phyloP scores from a whole-genome alignment of 2,888 invertebrate species.

The Mechanitis messenoides region DNA sequence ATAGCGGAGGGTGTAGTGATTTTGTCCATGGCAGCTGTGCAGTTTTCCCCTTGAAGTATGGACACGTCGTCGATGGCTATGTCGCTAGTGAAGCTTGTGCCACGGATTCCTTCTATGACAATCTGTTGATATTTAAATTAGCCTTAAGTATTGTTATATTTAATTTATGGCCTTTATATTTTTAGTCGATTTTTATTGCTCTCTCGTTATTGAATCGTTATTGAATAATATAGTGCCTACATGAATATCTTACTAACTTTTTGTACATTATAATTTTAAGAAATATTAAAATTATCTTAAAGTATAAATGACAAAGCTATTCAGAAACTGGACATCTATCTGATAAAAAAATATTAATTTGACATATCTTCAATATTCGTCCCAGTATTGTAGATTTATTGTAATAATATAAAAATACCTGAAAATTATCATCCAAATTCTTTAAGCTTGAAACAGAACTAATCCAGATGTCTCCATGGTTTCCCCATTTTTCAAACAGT shows the following conservation, averaged over 20 bases:
- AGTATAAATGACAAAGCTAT: no score
- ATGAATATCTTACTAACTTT: no score
- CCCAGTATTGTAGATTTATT: not conserved
- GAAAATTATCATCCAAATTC: constrained; percentile 69
- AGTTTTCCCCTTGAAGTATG: constrained; percentile 77
- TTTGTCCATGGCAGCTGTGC: constrained; percentile 47
- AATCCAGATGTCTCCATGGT: constrained; percentile 83
- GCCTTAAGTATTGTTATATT: no score
- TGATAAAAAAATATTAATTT: no score
- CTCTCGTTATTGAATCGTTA: no score
- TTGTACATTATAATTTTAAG: no score
- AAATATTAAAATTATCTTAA: no score
- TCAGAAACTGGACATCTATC: no score
- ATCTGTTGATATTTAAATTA: constrained; percentile 72
- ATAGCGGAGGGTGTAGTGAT: constrained; percentile 37
- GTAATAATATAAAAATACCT: constrained; percentile 55
- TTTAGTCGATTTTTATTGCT: no score
- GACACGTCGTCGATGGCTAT: constrained; percentile 89
- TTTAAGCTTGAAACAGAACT: constrained; percentile 66
- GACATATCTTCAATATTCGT: no score
- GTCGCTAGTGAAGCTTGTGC: constrained; percentile 81
- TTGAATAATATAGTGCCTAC: no score
- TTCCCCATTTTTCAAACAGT: constrained; percentile 79
- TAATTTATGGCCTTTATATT: no score
- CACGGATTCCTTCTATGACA: constrained; percentile 84